A percentile compares a stretch with the other conserved stretches of the same genome.
phyloP scores from a whole-genome alignment of 2,113 vertebrate genomes.

The Xyrauchen texanus region DNA sequence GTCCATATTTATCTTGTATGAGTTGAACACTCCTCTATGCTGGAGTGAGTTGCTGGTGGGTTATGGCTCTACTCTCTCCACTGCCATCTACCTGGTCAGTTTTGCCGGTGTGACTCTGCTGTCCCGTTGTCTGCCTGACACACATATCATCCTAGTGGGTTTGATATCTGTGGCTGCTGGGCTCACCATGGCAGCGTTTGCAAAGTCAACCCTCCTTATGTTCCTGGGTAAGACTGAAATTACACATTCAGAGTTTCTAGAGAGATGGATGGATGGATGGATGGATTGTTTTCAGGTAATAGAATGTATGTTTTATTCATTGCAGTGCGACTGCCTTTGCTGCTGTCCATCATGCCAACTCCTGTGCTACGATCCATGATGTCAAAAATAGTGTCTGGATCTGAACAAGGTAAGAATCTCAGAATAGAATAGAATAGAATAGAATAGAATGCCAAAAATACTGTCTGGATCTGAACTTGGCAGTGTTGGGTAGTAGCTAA shows the following conservation, averaged over 20 bases:
- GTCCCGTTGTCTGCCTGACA: conserved; percentile 77
- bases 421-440: not conserved
- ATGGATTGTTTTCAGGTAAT: not conserved
- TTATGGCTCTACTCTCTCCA: conserved; percentile 77
- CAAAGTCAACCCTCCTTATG: conserved; percentile 81
- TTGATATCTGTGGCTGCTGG: conserved; percentile 77
- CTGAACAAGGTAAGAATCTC: conserved; percentile 73
- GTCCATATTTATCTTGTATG: conserved; percentile 79
- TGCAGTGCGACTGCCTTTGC: conserved; percentile 76
- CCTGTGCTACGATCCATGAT: conserved; percentile 84
- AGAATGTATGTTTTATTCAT: conserved; percentile 13
- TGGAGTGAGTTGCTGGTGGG: conserved; percentile 85
- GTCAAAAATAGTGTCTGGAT: conserved; percentile 67
- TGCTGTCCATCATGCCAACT: conserved; percentile 76
- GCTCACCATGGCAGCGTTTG: conserved; percentile 75
- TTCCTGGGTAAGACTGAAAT: conserved; percentile 76
- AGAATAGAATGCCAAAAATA: too few relatives aligned
- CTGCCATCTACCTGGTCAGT: conserved; percentile 74
- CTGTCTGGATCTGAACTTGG: too few relatives aligned
- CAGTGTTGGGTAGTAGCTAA: too few relatives aligned
- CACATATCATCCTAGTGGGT: conserved; percentile 77
- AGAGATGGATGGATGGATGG: not conserved
- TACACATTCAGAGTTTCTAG: not conserved
- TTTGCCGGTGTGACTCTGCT: conserved; percentile 80
- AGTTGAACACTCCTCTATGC: conserved; percentile 82